Base-by-base conservation (phyloP, 2,888 invertebrate species). In the Agonum fuliginosum region DNA sequence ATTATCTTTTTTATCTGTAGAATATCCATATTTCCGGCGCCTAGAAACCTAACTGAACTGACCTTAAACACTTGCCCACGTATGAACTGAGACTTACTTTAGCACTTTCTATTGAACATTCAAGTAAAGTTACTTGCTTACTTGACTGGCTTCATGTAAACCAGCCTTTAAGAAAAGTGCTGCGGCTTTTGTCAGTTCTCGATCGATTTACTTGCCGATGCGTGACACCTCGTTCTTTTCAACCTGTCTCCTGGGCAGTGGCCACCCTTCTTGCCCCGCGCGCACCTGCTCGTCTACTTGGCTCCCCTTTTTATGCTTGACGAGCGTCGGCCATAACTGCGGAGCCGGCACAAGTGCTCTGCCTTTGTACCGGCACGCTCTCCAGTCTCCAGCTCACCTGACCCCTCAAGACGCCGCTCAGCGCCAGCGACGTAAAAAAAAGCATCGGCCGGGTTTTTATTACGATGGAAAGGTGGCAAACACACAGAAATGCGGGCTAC, bases 401-500 rank as follows among this genome's bases (percentile, higher is more conserved):
- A 30, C 51, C 54, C 27, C 30, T 46, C 37, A 24, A 30, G 48
- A 30, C 27, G 43, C 12, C 27, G 22, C 30, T n/a, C n/a, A 24
- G 54, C 41, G 51, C 20, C 4, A 12, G 69, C 69, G 43, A 73
- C 37, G 65, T 74, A 74, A 41, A 74, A 74, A 71, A 74, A 74
- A 74, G 74, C 74, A 74, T 62, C 62, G 43, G 24, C 37, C 58
- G 48, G 34, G 75, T 75, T 77, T 76, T 77, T 77, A 77, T 77
- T 51, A 70, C 77, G 70, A 77, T 77, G 77, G 82, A 84, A 82
- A 83, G 83, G 83, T 83, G 84, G 83, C 82, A 81, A 82, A 82
- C 81, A 82, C 82, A 83, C 81, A 83, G 82, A 82, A 83, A 84
- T 85, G 85, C 83, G 77, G 70, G 84, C 84, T 84, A 80, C 82